These are phyloP conservation scores for Dasyurus viverrinus DNA, from an alignment of 2,113 vertebrate species.

Conservation along the genomic window DNA sequence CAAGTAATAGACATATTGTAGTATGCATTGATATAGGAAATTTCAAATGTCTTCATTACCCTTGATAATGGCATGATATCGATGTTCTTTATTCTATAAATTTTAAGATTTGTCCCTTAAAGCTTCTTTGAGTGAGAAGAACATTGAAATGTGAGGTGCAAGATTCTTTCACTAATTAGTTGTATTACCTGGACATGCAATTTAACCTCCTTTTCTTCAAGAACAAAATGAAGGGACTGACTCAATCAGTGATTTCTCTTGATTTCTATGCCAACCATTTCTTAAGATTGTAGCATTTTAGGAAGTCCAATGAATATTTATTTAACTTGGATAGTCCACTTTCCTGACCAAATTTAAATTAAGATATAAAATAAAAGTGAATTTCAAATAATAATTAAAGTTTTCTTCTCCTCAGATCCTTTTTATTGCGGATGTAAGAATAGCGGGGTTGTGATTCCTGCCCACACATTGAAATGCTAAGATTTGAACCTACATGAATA, in stretches of 20 bases:
- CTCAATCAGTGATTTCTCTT: background rate
- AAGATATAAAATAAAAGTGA: background rate
- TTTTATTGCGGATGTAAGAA: background rate
- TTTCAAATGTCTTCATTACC: background rate
- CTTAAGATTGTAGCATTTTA: background rate
- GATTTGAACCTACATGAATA: background rate
- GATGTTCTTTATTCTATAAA: background rate
- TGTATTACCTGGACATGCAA: background rate
- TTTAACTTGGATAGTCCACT: background rate
- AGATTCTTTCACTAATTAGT: background rate
- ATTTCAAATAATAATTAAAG: slow-evolving; percentile 12
- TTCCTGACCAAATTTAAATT: slow-evolving; percentile 34
- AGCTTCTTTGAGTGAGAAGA: background rate
- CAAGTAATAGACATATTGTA: background rate
- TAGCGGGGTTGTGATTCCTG: slow-evolving; percentile 8
- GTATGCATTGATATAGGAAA: background rate
- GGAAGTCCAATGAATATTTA: slow-evolving; percentile 19
- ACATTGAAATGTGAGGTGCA: background rate
- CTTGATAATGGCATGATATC: background rate
- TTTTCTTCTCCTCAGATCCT: slow-evolving; percentile 37
- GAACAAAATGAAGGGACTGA: background rate
- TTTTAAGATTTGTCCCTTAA: background rate
- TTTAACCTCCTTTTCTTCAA: background rate
- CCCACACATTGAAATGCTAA: slow-evolving; percentile 51
- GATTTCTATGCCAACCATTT: background rate